A percentile compares a stretch with the other conserved stretches of the same genome.
These are phyloP conservation scores for Acrobasis consociella DNA, from an alignment of 2,888 invertebrate species.

Conservation along the genomic window DNA sequence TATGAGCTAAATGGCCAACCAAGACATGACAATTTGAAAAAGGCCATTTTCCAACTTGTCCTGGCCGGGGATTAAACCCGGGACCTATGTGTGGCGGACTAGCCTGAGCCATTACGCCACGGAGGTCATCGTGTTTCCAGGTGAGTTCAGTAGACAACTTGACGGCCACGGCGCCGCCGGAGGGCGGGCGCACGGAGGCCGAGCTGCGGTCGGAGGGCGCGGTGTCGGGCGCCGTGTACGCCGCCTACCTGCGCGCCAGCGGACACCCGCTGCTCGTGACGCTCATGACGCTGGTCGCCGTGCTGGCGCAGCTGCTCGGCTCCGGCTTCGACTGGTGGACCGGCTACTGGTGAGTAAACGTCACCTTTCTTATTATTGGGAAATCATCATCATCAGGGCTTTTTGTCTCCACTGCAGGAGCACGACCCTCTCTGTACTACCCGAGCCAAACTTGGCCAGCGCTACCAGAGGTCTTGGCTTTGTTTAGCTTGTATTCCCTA, in stretches of 20 bases:
- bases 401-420: too few relatives aligned
- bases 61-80: too few relatives aligned
- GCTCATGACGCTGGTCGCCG: slow-evolving; percentile 84
- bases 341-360: slow-evolving; percentile 85
- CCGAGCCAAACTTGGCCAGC: too few relatives aligned
- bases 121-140: slow-evolving; percentile 43
- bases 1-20: too few relatives aligned
- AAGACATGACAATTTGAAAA: too few relatives aligned
- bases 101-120: too few relatives aligned
- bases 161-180: slow-evolving; percentile 75
- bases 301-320: slow-evolving; percentile 86
- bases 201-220: slow-evolving; percentile 85
- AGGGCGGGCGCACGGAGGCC: slow-evolving; percentile 76
- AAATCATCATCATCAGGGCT: too few relatives aligned
- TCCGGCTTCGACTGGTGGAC: slow-evolving; percentile 91
- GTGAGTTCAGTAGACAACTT: slow-evolving; percentile 83
- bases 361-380: background rate
- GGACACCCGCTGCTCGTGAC: slow-evolving; percentile 85
- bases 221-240: slow-evolving; percentile 84
- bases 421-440: too few relatives aligned
- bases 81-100: too few relatives aligned
- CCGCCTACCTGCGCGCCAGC: slow-evolving; percentile 87
- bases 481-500: too few relatives aligned
- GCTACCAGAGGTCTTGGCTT: too few relatives aligned
- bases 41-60: too few relatives aligned